phyloP scores from a whole-genome alignment of 2,797 vertebrate genomes.

The Falco biarmicus region DNA sequence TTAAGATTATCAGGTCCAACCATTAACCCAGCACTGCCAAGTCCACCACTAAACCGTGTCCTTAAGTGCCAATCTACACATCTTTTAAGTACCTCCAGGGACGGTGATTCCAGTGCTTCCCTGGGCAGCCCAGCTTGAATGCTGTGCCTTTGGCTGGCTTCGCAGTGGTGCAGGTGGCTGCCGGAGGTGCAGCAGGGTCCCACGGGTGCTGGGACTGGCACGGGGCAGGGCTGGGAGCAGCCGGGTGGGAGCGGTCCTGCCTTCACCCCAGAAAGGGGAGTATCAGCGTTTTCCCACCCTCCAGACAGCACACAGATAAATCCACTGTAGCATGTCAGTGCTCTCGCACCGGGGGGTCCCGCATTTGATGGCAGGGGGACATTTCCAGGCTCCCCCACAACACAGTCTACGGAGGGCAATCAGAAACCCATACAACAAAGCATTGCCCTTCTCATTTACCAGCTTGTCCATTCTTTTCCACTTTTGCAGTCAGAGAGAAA shows the following conservation, averaged over 20 bases:
- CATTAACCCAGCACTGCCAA: too few relatives aligned
- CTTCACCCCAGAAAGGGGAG: neutral
- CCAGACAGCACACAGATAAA: neutral
- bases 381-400: neutral
- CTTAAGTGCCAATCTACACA: too few relatives aligned
- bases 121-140: too few relatives aligned
- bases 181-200: accelerated
- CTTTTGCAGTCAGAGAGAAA: neutral
- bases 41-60: too few relatives aligned
- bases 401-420: neutral
- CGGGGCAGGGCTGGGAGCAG: neutral
- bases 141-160: neutral
- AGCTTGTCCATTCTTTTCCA: neutral
- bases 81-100: too few relatives aligned
- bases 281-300: neutral
- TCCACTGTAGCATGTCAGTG: accelerated
- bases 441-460: neutral
- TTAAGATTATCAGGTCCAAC: too few relatives aligned
- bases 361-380: accelerated
- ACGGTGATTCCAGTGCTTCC: too few relatives aligned
- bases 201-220: neutral
- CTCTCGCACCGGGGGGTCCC: neutral
- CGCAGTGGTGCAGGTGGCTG: neutral
- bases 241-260: neutral
- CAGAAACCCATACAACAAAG: neutral